Percentiles rank a stretch among this genome's conserved stretches.
These are phyloP conservation scores for Melangyna quadrimaculata DNA, from an alignment of 2,888 invertebrate genomes.

Conservation along the genomic window DNA sequence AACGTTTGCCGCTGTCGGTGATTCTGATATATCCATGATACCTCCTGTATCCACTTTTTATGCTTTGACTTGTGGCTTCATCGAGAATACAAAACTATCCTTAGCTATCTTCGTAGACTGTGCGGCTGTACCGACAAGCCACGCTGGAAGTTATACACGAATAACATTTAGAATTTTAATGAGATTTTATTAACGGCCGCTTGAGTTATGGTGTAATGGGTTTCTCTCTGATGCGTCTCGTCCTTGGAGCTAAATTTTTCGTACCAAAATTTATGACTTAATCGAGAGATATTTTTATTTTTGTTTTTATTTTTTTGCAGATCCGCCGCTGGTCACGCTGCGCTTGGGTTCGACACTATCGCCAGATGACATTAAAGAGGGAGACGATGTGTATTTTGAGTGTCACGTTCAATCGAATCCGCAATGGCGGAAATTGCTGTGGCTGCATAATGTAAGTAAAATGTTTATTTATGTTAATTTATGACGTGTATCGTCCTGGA, in stretches of 20 bases:
- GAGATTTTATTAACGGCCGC: constrained; percentile 13
- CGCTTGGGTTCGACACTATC: constrained; percentile 92
- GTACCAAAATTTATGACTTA: constrained; percentile 45
- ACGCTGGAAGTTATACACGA: background rate
- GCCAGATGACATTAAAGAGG: constrained; percentile 94
- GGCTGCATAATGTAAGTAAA: constrained; percentile 94
- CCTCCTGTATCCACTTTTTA: background rate
- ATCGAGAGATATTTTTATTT: constrained; percentile 3
- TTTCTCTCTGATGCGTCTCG: background rate
- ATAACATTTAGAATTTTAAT: constrained; percentile 47
- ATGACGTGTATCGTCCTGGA: background rate
- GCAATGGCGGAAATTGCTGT: constrained; percentile 90
- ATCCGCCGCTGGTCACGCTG: constrained; percentile 91
- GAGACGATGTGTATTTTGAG: constrained; percentile 95
- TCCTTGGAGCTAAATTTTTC: constrained; percentile 5
- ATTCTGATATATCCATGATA: constrained; percentile 4
- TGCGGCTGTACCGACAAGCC: background rate
- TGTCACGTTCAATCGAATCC: constrained; percentile 95
- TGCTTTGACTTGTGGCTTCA: background rate
- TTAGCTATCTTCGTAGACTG: background rate
- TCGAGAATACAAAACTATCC: background rate
- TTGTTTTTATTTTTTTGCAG: constrained; percentile 83
- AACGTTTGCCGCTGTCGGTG: constrained; percentile 12
- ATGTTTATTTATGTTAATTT: constrained; percentile 33
- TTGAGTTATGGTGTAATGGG: background rate